These are phyloP conservation scores for Calypte anna DNA, from an alignment of 2,113 vertebrate species.

Conservation along the genomic window DNA sequence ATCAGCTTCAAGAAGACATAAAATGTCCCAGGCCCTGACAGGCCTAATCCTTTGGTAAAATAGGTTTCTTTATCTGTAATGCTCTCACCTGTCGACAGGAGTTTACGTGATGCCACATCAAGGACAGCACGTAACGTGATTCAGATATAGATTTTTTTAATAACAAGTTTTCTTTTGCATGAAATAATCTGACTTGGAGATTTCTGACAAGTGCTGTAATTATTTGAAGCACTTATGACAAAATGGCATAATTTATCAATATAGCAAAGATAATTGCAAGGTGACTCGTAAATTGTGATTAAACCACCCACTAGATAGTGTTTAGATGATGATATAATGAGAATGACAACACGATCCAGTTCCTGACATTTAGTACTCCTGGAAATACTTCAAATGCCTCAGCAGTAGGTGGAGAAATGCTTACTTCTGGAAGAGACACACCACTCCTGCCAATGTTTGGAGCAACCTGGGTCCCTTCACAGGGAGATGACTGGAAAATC, in stretches of 20 bases:
- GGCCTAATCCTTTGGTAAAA: conserved; percentile 75
- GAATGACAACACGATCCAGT: conserved; percentile 34
- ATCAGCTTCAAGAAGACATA: conserved; percentile 61
- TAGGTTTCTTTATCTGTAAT: conserved; percentile 63
- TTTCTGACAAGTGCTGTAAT: conserved; percentile 67
- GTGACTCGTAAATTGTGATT: conserved; percentile 63
- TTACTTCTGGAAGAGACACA: conserved; percentile 1
- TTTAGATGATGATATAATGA: conserved; percentile 43
- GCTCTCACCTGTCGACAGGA: conserved; percentile 68
- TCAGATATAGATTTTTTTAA: not conserved
- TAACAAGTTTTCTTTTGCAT: conserved; percentile 33
- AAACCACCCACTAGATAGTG: conserved; percentile 27
- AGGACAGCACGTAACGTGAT: conserved; percentile 49
- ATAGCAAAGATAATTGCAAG: conserved; percentile 61
- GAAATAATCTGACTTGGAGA: conserved; percentile 61
- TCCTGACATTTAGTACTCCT: conserved; percentile 52
- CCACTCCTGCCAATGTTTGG: not conserved
- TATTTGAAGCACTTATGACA: conserved; percentile 67
- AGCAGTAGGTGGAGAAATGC: not conserved
- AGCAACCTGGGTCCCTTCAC: not conserved
- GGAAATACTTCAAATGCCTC: conserved; percentile 31
- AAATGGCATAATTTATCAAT: conserved; percentile 69
- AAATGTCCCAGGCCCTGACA: conserved; percentile 71
- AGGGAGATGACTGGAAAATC: not conserved
- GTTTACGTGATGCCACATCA: conserved; percentile 55